Conservation (phyloP, 2,113 vertebrate genomes). For the Amazona vittata region DNA sequence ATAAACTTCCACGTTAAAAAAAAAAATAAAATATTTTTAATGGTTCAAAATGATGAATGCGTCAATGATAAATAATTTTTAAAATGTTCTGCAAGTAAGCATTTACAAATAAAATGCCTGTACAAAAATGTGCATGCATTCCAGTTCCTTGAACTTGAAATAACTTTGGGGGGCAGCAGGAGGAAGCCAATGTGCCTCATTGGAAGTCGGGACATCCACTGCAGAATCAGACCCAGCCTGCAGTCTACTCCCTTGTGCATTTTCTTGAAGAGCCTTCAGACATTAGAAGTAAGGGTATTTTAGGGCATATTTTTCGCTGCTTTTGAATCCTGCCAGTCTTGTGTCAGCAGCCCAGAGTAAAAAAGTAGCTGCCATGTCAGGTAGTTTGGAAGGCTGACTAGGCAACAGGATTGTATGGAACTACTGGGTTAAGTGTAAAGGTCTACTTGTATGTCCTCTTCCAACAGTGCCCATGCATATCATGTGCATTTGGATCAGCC, state of each 20-base stretch:
- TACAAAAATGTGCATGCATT: background rate
- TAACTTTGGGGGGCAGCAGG: background rate
- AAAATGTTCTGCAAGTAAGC: background rate
- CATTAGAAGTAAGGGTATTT: background rate
- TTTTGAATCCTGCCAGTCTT: background rate
- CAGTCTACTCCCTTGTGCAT: rapidly evolving
- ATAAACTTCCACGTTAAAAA: background rate
- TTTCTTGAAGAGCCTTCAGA: background rate
- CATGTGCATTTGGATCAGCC: background rate
- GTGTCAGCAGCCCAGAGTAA: background rate
- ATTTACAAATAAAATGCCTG: background rate
- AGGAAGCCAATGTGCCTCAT: background rate
- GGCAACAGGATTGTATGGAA: background rate
- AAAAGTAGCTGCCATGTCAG: background rate
- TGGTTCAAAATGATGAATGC: background rate
- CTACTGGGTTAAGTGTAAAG: background rate
- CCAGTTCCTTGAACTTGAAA: background rate
- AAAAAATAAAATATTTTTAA: rapidly evolving
- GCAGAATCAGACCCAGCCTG: background rate
- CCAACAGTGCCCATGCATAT: rapidly evolving
- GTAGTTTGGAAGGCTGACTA: background rate
- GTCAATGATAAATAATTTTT: background rate
- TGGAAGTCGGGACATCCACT: background rate
- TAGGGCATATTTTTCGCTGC: background rate
- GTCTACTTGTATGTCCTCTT: background rate